Evolutionary conservation across 2,113 vertebrate genomes (phyloP).

Genomic region (Alosa alosa): DNA sequence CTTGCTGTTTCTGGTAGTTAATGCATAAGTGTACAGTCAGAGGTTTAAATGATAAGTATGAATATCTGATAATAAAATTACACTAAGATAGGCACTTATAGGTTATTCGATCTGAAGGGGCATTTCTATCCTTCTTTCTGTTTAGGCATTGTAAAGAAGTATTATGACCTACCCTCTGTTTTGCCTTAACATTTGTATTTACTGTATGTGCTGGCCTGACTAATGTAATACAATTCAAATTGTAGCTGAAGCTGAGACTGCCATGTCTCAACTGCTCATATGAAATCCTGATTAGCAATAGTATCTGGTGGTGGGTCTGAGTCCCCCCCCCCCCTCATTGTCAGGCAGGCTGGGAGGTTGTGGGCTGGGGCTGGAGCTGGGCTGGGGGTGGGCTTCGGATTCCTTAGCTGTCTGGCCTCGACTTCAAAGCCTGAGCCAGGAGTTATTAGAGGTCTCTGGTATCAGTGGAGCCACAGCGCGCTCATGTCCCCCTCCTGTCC

Average conservation of each 20-base stretch:
- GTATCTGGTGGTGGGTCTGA: constrained; percentile 51
- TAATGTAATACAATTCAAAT: constrained; percentile 8
- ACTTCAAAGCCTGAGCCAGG: constrained; percentile 74
- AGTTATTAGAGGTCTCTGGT: constrained; percentile 74
- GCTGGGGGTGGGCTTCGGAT: constrained; percentile 61
- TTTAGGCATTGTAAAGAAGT: neutral
- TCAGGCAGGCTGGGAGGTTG: constrained; percentile 54
- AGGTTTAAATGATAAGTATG: neutral
- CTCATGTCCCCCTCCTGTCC: constrained; percentile 56
- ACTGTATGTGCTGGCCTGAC: neutral
- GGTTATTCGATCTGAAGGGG: neutral
- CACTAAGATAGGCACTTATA: neutral
- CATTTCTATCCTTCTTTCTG: neutral
- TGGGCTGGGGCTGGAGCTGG: too few species aligned
- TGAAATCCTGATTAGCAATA: constrained; percentile 48
- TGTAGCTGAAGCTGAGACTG: neutral
- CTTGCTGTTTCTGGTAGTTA: neutral
- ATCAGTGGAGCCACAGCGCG: constrained; percentile 67
- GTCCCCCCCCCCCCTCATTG: constrained; percentile 58
- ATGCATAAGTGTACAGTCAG: neutral
- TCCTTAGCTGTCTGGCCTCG: constrained; percentile 72
- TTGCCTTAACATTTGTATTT: neutral
- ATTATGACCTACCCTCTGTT: neutral
- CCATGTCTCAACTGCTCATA: neutral
- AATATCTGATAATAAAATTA: neutral